phyloP scores from a whole-genome alignment of 64 coral and sea anemone species.

The Trachythela sp. region DNA sequence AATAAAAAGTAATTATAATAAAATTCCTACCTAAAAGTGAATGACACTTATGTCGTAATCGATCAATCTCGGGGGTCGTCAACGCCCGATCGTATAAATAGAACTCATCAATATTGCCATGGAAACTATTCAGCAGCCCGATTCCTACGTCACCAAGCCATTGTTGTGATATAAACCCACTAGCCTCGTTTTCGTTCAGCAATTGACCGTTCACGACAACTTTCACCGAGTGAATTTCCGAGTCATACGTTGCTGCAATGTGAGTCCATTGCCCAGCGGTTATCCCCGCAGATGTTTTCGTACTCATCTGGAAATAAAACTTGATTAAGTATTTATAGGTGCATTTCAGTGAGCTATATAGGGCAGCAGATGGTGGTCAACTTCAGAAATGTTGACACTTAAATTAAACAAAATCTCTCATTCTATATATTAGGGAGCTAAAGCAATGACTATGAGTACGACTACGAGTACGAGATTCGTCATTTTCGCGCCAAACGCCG shows the following conservation, averaged over 20 bases:
- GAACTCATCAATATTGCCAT: constrained; percentile 80
- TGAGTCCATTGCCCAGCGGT: constrained; percentile 72
- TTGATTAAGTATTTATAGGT: too few relatives aligned
- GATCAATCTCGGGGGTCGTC: constrained; percentile 65
- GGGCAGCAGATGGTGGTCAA: too few relatives aligned
- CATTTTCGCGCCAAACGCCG: too few relatives aligned
- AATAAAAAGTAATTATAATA: too few relatives aligned
- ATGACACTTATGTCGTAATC: constrained; percentile 71
- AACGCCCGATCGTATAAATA: constrained; percentile 86
- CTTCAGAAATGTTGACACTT: too few relatives aligned
- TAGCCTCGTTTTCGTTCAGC: constrained; percentile 64
- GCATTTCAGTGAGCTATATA: too few relatives aligned
- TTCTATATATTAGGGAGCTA: too few relatives aligned
- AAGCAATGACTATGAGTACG: too few relatives aligned
- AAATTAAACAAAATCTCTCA: too few relatives aligned
- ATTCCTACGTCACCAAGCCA: constrained; percentile 81
- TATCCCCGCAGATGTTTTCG: constrained; percentile 41
- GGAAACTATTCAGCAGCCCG: constrained; percentile 64
- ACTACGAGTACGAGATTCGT: too few relatives aligned
- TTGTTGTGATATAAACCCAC: constrained; percentile 76
- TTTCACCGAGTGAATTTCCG: constrained; percentile 70
- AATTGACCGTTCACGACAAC: constrained; percentile 77
- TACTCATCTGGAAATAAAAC: background rate
- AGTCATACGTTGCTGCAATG: constrained; percentile 80
- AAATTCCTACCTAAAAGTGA: background rate